Evolutionary conservation across 2,888 invertebrate species (phyloP), one percentile per base, ranked within the genome.

Genomic region (Choristoneura rosaceana): DNA sequence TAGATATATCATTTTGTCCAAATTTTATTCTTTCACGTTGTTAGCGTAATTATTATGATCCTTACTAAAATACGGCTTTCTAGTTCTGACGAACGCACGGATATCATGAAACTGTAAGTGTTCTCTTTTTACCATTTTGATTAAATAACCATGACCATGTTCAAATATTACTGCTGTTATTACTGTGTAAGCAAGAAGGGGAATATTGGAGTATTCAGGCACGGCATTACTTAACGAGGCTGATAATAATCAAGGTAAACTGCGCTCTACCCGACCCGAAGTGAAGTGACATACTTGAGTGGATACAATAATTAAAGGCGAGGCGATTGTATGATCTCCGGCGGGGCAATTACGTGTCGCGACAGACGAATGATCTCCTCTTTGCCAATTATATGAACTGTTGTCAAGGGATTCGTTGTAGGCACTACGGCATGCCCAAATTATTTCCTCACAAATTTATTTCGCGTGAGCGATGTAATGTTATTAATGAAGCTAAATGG

Each of bases 291-390:
- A 71, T 58, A 58, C 67, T 71, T 63, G 62, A 67, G 38, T 68
- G 47, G 62, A 63, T 63, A 67, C 71, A 67, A 63, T 71, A 63
- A 71, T 71, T 71, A 67, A 58, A 66, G 70, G 55, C 41, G 70
- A 70, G 65, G 41, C 70, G 47, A 70, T 67, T 63, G 62, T 68
- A 67, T 58, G 62, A 71, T 60, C 60, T 71, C 60, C 65, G 17
- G 15, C 43, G 17, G 45, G 58, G 62, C 71, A 71, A 71, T 71
- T 71, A 68, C 58, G 52, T 61, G 71, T 71, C 71, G 47, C 67
- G 67, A 55, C 67, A 62, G 47, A 34, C 52, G 66, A 71, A 71
- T 68, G 58, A 67, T 62, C 60, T 70, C 60, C 62, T 71, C 67
- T 68, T 71, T 67, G 61, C 61, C 61, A 55, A 67, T 67, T 62